A percentile compares a stretch with the other conserved stretches of the same genome.
Conservation (phyloP, 2,888 invertebrate genomes). For the Ernsta delagoae region DNA sequence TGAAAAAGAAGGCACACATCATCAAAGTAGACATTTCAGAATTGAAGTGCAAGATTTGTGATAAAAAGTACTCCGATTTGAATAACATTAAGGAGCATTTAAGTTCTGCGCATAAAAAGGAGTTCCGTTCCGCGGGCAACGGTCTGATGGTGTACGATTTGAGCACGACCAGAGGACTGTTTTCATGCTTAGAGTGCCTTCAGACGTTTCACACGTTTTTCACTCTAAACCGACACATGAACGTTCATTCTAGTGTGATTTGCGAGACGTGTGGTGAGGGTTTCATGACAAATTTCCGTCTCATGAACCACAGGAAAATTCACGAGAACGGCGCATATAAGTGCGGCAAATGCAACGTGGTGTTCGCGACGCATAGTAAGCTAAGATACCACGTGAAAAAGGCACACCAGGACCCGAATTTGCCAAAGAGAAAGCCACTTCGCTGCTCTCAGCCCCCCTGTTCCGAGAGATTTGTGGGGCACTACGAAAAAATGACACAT, state of each 20-base stretch:
- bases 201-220: constrained; percentile 76
- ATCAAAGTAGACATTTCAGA: constrained; percentile 77
- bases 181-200: constrained; percentile 69
- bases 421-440: constrained; percentile 61
- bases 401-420: constrained; percentile 56
- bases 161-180: constrained; percentile 57
- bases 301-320: constrained; percentile 70
- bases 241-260: constrained; percentile 74
- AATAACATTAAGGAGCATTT: constrained; percentile 72
- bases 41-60: constrained; percentile 70
- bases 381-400: constrained; percentile 71
- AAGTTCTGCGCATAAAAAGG: constrained; percentile 60
- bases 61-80: constrained; percentile 67
- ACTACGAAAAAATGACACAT: constrained; percentile 76
- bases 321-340: constrained; percentile 71
- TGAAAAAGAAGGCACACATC: constrained; percentile 72
- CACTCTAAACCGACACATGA: constrained; percentile 75
- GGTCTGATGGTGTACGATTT: constrained; percentile 75
- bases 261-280: constrained; percentile 78
- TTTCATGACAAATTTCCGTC: constrained; percentile 73
- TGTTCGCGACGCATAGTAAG: constrained; percentile 70
- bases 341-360: constrained; percentile 70
- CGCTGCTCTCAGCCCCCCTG: constrained; percentile 71
- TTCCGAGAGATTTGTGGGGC: constrained; percentile 72
- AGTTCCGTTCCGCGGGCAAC: constrained; percentile 73